Base-by-base conservation (phyloP, 2,888 invertebrate species). In the Eristalis tenax region DNA sequence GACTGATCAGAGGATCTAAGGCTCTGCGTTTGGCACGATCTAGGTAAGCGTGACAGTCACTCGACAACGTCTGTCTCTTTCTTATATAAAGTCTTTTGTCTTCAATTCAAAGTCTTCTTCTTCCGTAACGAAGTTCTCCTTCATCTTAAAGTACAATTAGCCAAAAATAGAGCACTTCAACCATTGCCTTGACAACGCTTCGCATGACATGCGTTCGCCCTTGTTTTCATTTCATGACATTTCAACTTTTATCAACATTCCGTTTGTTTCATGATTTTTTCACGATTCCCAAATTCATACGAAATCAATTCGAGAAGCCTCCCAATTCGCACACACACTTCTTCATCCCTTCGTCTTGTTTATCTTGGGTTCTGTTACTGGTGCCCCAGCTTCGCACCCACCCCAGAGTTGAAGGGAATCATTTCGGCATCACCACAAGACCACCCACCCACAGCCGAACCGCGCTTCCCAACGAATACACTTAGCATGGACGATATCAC, bases 401-500 rank as follows among this genome's bases (percentile, higher is more conserved):
- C 18, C 18, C 43, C 2, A 15, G 3, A 5, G 82, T 70, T 65
- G 56, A 50, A 74, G 56, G 70, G 50, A 85, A 81, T 66, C 64
- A 78, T 78, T 78, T n/a, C n/a, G n/a, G n/a, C n/a, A n/a, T n/a
- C n/a, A n/a, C 15, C 43, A 15, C 15, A n/a, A n/a, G 43, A 4
- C 43, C 4, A 4, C 43, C 50, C 43, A 43, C 23, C 32, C 32
- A 32, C 32, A 32, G 32, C 28, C 56, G 0, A 18, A 6, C 59
- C 40, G 43, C n/a, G 40, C 35, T 15, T 26, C 35, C 15, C 18
- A 11, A 35, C 23, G 64, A 74, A 70, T 68, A 80, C 26, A 65
- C 82, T 75, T 56, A 61, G 69, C 85, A 75, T 74, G 78, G 70
- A 78, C 70, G 61, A 75, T 86, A 83, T 86, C 78, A 83, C 86